phyloP scores from a whole-genome alignment of 2,888 invertebrate genomes.

The Vanessa cardui region DNA sequence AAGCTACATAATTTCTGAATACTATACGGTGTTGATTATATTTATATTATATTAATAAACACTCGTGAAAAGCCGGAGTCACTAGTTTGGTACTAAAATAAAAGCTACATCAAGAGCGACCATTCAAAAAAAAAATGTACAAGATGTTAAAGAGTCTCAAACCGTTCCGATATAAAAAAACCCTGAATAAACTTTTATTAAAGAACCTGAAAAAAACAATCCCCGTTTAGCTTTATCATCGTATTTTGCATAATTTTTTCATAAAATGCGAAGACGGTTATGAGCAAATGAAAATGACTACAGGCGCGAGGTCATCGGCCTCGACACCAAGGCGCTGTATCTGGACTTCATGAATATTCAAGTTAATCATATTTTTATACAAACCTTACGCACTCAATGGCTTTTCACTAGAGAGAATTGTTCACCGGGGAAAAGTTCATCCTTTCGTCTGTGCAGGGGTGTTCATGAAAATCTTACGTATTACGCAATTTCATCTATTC shows the following conservation, averaged over 20 bases:
- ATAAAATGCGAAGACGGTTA: constrained; percentile 11
- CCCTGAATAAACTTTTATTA: constrained; percentile 8
- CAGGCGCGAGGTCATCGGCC: not conserved
- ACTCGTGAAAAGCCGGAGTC: too few relatives aligned
- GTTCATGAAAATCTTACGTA: too few relatives aligned
- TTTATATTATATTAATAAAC: too few relatives aligned
- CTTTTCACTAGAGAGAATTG: not conserved
- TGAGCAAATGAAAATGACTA: not conserved
- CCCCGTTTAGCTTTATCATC: not conserved
- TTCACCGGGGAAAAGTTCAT: not conserved
- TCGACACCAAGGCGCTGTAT: not conserved
- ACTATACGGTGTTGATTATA: too few relatives aligned
- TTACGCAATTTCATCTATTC: too few relatives aligned
- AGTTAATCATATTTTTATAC: constrained; percentile 1
- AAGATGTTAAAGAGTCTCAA: not conserved
- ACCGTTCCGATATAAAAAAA: not conserved
- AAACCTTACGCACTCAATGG: not conserved
- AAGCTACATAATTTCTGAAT: too few relatives aligned
- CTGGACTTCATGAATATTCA: constrained; percentile 15
- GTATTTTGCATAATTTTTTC: constrained; percentile 9
- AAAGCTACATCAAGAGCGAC: too few relatives aligned
- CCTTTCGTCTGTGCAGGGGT: too few relatives aligned
- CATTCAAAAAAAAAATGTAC: too few relatives aligned
- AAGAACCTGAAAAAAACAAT: not conserved
- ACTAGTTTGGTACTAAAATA: too few relatives aligned